phyloP scores from a whole-genome alignment of 2,888 invertebrate genomes.

The Agrochola circellaris region DNA sequence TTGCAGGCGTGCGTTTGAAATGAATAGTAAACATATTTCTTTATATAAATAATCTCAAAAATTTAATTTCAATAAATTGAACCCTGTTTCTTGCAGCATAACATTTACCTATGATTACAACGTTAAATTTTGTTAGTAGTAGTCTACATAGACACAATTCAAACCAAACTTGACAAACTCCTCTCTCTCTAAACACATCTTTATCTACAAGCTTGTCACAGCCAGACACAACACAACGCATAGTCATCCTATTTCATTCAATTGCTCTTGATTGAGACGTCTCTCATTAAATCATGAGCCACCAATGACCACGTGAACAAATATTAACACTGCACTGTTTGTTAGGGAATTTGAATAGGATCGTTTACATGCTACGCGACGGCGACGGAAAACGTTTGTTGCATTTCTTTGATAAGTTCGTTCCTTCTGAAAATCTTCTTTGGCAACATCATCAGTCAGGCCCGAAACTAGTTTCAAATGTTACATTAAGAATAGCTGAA shows the following conservation, averaged over 20 bases:
- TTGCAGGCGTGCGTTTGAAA: neutral
- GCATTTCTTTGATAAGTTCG: neutral
- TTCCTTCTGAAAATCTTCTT: no score
- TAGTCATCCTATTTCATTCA: constrained; percentile 56
- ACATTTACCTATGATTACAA: neutral
- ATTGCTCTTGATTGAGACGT: constrained; percentile 68
- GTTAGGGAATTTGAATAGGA: constrained; percentile 45
- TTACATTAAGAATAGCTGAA: no score
- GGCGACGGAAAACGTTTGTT: neutral
- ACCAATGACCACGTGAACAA: constrained; percentile 69
- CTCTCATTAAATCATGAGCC: constrained; percentile 59
- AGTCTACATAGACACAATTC: neutral
- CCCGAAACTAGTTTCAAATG: neutral
- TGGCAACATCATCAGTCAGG: neutral
- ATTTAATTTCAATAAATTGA: neutral
- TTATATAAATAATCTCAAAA: neutral
- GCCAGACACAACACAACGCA: constrained; percentile 32
- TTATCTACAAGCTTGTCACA: neutral
- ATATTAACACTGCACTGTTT: constrained; percentile 58
- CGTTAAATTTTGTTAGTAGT: no score
- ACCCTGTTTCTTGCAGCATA: neutral
- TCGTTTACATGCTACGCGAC: constrained; percentile 33
- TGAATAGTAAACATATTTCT: neutral
- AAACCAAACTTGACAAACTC: neutral
- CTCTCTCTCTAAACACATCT: neutral